Base-by-base conservation (phyloP, 2,888 invertebrate genomes). In the Leistus spinibarbis region DNA sequence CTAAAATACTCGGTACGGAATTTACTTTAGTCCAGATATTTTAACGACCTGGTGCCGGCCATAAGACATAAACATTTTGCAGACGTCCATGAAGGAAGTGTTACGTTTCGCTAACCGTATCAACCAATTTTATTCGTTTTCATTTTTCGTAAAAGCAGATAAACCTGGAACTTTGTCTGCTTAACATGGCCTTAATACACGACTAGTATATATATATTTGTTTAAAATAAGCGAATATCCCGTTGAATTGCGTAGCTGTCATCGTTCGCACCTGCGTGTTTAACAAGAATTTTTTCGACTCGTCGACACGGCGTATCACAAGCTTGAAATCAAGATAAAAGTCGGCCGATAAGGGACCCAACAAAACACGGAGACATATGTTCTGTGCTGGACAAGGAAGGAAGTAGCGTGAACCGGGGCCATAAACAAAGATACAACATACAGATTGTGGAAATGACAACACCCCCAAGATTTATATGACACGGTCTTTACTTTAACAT, bases 381-480 rank as follows among this genome's bases (percentile, higher is more conserved):
- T 73, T 60, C 66, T 54, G 40, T 54, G 56, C 56, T 60, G 19
- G 60, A 40, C 40, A 60, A 60, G 60, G 66, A 57, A 27, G 64
- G 60, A 67, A 73, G 73, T 73, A 73, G 73, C 73, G 73, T 73
- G 73, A 73, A 73, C 66, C 67, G 53, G 40, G 60, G 53, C 73
- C 22, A 67, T 73, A 73, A 73, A 73, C 73, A 67, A 67, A 66
- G 73, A 73, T 73, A 73, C 67, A 73, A 73, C 73, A 67, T 67
- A 67, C 62, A 73, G 73, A 73, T 73, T 62, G 56, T 53, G 16
- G 24, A 20, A 67, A 73, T 67, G 73, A 67, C 67, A 73, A 73
- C 73, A 73, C 73, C 73, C 73, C 67, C 67, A 73, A 67, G 73
- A 73, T 73, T 73, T 67, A 73, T 73, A 66, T 40, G 66, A 66